Conservation (phyloP, 2,113 vertebrate genomes). For the Rattus rattus region DNA sequence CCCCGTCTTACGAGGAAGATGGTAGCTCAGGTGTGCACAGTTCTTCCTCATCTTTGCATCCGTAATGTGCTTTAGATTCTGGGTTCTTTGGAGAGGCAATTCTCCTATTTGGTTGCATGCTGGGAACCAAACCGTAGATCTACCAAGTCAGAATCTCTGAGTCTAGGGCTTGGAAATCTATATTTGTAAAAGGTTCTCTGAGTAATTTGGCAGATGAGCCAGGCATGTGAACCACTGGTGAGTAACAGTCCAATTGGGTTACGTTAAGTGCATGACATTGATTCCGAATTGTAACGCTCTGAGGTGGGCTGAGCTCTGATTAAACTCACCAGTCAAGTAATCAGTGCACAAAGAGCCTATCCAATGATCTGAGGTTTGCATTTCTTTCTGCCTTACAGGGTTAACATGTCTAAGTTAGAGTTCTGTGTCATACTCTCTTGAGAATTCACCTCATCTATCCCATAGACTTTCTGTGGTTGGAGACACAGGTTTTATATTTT, state of each 20-base stretch:
- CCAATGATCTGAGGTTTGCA: not conserved
- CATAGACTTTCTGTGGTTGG: not conserved
- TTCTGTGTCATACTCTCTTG: not conserved
- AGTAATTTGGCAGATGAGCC: not conserved
- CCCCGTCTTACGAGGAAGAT: not conserved
- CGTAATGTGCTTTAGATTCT: not conserved
- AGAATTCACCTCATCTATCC: not conserved
- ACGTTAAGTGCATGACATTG: not conserved
- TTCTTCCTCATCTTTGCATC: not conserved
- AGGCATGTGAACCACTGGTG: not conserved
- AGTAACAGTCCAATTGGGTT: not conserved
- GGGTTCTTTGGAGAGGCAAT: not conserved
- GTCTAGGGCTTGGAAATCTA: not conserved
- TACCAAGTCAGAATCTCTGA: conserved; percentile 20
- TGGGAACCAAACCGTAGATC: not conserved
- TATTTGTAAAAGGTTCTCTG: not conserved
- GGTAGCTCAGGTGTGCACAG: not conserved
- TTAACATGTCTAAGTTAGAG: not conserved
- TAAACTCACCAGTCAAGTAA: not conserved
- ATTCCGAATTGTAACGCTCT: not conserved
- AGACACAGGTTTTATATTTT: not conserved
- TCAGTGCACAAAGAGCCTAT: not conserved
- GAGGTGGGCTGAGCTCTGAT: not conserved
- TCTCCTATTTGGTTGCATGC: not conserved
- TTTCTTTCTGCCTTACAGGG: not conserved